A percentile compares a stretch with the other conserved stretches of the same genome.
phyloP scores from a whole-genome alignment of 2,113 vertebrate species.

The Pycnonotus jocosus region DNA sequence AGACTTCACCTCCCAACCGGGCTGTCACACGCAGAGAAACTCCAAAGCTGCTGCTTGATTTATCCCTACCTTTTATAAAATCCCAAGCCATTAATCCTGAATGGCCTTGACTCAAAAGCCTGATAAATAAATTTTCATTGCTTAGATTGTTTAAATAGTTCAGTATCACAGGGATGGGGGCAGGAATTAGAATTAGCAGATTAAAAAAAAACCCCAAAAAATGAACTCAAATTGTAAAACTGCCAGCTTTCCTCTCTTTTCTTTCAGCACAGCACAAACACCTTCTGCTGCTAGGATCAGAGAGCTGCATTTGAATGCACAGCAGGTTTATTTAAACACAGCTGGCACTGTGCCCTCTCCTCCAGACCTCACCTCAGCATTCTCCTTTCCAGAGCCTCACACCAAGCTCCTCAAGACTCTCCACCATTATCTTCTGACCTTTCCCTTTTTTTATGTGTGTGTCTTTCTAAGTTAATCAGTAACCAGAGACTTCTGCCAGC shows the following conservation, averaged over 20 bases:
- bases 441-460: background rate
- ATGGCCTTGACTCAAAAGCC: background rate
- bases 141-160: background rate
- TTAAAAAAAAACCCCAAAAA: background rate
- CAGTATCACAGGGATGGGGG: background rate
- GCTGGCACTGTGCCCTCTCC: background rate
- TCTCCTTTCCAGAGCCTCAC: background rate
- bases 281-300: background rate
- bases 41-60: background rate
- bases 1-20: background rate
- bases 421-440: background rate
- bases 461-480: background rate
- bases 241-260: background rate
- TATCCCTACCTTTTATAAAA: background rate
- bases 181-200: background rate
- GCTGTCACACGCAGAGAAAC: background rate
- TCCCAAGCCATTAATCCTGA: background rate
- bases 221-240: background rate
- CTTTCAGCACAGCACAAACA: background rate
- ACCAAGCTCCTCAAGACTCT: background rate
- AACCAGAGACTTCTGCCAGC: background rate
- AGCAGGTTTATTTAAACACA: background rate
- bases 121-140: conserved; percentile 1
- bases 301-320: background rate
- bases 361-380: background rate